phyloP scores from a whole-genome alignment of 2,113 vertebrate species.

The Todiramphus saurophagus region DNA sequence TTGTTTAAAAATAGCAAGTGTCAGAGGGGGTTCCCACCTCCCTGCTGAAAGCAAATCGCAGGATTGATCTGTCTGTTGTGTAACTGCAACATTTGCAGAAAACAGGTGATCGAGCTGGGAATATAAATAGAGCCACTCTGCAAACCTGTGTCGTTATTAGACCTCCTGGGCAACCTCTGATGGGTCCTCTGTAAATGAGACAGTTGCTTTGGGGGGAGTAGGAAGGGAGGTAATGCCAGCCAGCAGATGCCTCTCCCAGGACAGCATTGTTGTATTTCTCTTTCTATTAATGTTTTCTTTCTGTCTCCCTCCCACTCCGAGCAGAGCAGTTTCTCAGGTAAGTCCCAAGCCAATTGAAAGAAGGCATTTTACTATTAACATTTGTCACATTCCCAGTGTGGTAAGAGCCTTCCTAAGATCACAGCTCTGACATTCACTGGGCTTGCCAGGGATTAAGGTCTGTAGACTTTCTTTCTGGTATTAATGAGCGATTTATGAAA shows the following conservation, averaged over 20 bases:
- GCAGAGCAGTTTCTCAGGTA: neutral
- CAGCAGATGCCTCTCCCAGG: neutral
- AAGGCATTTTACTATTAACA: neutral
- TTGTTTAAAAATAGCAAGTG: slow-evolving; percentile 75
- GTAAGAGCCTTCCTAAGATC: neutral
- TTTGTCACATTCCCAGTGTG: rapidly evolving
- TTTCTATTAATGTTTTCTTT: neutral
- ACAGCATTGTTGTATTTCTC: neutral
- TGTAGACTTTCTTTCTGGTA: neutral
- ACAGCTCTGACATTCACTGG: neutral
- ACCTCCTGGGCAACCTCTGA: neutral
- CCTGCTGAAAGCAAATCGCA: slow-evolving; percentile 62
- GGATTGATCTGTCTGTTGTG: slow-evolving; percentile 63
- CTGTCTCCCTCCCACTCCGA: neutral
- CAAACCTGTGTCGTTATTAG: neutral
- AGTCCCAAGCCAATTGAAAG: neutral
- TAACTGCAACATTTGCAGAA: slow-evolving; percentile 59
- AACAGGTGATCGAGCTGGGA: slow-evolving; percentile 36
- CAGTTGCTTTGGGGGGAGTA: rapidly evolving
- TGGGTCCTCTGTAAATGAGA: neutral
- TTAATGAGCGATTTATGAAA: neutral
- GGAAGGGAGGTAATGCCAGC: neutral
- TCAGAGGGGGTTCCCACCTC: slow-evolving; percentile 64
- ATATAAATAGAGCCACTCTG: slow-evolving; percentile 34
- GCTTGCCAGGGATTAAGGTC: neutral